These are phyloP conservation scores for Drosophila engyochracea DNA, from an alignment of 2,888 invertebrate genomes.

Conservation along the genomic window DNA sequence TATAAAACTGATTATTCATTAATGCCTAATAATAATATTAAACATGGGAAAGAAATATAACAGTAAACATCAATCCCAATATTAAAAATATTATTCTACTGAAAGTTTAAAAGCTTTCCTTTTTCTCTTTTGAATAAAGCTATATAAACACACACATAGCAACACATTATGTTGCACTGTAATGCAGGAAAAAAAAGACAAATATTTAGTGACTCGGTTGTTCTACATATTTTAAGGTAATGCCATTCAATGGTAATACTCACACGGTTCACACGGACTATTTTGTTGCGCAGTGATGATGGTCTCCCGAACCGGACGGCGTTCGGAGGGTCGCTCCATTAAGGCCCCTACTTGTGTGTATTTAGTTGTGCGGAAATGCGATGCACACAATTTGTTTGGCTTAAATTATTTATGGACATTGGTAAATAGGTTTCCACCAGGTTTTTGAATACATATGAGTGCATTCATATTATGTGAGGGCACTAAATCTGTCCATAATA, in stretches of 20 bases:
- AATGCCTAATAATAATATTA: not conserved
- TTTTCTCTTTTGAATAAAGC: not conserved
- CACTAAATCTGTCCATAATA: conserved; percentile 3
- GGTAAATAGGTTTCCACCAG: conserved; percentile 41
- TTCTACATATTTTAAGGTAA: conserved; percentile 67
- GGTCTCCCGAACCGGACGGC: not conserved
- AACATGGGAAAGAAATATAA: not conserved
- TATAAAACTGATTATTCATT: too few relatives aligned
- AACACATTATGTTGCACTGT: conserved; percentile 13
- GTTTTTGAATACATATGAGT: conserved; percentile 25
- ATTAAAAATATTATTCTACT: not conserved
- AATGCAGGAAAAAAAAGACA: conserved; percentile 1
- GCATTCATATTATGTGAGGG: conserved; percentile 23
- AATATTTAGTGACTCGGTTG: conserved; percentile 47
- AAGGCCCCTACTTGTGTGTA: conserved; percentile 46
- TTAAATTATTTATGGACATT: conserved; percentile 66
- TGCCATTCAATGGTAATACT: conserved; percentile 67
- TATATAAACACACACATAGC: not conserved
- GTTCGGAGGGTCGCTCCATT: conserved; percentile 10
- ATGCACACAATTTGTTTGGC: conserved; percentile 61
- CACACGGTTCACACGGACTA: conserved; percentile 55
- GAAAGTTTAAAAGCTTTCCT: not conserved
- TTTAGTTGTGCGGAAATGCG: conserved; percentile 56
- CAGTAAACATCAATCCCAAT: not conserved
- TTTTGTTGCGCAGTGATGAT: conserved; percentile 3